phyloP scores from a whole-genome alignment of 2,797 vertebrate genomes.

The Xiphophorus birchmanni region DNA sequence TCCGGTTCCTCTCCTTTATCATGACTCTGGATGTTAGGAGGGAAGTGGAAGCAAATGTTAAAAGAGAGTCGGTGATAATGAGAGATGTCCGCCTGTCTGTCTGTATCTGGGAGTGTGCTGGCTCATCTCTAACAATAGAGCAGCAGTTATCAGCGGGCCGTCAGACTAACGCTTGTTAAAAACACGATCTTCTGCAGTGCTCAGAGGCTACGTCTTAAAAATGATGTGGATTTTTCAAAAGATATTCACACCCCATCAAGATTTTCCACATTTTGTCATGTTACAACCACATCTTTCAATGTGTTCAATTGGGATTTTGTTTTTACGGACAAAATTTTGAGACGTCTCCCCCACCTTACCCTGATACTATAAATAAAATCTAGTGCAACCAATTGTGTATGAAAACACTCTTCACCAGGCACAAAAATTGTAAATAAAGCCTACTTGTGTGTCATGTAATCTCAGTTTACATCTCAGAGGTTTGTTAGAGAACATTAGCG shows the following conservation, averaged over 20 bases:
- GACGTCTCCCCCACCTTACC: not conserved
- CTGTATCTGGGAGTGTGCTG: constrained; percentile 50
- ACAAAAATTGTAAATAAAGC: not conserved
- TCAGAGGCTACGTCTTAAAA: constrained; percentile 23
- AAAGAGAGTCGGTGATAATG: constrained; percentile 56
- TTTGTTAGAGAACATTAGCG: not conserved
- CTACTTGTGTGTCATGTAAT: not conserved
- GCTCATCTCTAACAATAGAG: constrained; percentile 76
- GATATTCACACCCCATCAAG: not conserved
- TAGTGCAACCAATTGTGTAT: not conserved
- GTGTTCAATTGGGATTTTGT: not conserved
- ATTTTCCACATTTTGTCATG: not conserved
- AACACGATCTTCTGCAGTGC: constrained; percentile 39
- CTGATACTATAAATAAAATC: not conserved
- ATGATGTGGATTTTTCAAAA: not conserved
- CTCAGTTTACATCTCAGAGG: not conserved
- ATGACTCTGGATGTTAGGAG: constrained; percentile 23
- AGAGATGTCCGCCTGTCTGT: constrained; percentile 57
- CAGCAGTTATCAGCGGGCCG: constrained; percentile 57
- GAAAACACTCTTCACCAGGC: not conserved
- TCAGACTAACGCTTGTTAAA: constrained; percentile 56
- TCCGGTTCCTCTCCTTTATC: constrained; percentile 32
- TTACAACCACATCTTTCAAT: not conserved
- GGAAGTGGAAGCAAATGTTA: constrained; percentile 14
- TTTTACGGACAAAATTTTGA: not conserved